Base-by-base conservation (phyloP, 64 coral and sea anemone genomes). In the Trachythela sp. region DNA sequence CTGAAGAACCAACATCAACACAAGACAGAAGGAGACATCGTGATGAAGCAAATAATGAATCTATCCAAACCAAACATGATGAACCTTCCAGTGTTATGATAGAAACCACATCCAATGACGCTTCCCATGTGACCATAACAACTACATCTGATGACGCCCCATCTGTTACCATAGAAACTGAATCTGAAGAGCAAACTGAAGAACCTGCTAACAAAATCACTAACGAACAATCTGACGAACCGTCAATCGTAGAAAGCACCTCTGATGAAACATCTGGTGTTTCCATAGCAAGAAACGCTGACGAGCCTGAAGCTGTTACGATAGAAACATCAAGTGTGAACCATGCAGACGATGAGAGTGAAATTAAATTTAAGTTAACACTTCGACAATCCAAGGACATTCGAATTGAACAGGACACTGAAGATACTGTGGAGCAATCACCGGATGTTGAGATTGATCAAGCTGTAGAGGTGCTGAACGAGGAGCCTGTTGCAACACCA, bases 191-290 rank as follows among this genome's bases (percentile, higher is more conserved):
- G 5, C 56, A 26, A 24, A 11, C 11, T 45, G 42, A 45, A 6
- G 42, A 45, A 11, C 42, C 11, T n/a, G 56, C 24, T 64, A 27
- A 64, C 22, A 6, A 64, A 64, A 20, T 64, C 26, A 45, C 42
- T 45, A 45, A 45, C 11, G 42, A 45, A 45, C 56, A 7, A 64
- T 64, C 17, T 64, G 56, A 5, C 5, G 56, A 64, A 27, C 56
- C 56, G 0, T 27, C 56, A n/a, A 18, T 20, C 22, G 49, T 52
- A 20, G 49, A 24, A n/a, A 64, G 0, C 0, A 27, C 20, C 26
- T 20, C 56, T 64, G 89, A 86, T 27, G 90, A 72, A 39, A 38
- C 41, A 27, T 64, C 56, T 64, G 56, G 56, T 64, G 56, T 64
- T 26, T 20, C 56, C 17, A 64, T 64, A n/a, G 56, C 20, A 24